phyloP scores from a whole-genome alignment of 2,797 vertebrate genomes.

The Malacoctenus gilli region DNA sequence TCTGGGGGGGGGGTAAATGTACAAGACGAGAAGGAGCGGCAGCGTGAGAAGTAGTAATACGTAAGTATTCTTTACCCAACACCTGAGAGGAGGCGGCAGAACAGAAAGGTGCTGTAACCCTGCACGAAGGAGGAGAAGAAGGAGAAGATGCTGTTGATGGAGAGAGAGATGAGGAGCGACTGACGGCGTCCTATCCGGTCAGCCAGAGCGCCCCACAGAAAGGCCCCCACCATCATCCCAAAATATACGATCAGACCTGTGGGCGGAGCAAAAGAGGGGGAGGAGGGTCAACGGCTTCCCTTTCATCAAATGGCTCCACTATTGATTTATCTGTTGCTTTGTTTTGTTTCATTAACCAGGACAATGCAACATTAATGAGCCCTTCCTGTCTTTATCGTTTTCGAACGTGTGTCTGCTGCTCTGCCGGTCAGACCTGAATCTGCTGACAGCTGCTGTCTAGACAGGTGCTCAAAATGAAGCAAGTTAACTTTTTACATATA shows the following conservation, averaged over 20 bases:
- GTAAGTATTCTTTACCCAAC: slow-evolving; percentile 83
- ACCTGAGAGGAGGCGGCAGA: slow-evolving; percentile 95
- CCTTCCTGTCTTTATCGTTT: too few species aligned
- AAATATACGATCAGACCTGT: slow-evolving; percentile 97
- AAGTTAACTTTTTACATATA: too few species aligned
- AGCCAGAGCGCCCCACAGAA: slow-evolving; percentile 95
- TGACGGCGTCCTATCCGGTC: slow-evolving; percentile 94
- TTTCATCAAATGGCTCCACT: not conserved
- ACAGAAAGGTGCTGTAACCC: slow-evolving; percentile 96
- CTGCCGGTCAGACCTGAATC: too few species aligned
- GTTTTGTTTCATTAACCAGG: not conserved
- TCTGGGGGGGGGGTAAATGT: not conserved
- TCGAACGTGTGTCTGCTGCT: too few species aligned
- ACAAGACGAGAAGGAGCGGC: too few species aligned
- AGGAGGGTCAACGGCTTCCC: not conserved
- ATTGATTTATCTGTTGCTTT: not conserved
- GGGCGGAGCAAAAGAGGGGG: slow-evolving; percentile 12
- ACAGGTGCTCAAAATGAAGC: too few species aligned
- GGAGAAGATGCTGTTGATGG: slow-evolving; percentile 97
- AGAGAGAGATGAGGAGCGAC: slow-evolving; percentile 96
- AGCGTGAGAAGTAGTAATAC: too few species aligned
- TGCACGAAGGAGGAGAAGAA: slow-evolving; percentile 99
- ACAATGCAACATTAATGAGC: slow-evolving; percentile 5
- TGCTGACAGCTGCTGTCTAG: slow-evolving; percentile 10
- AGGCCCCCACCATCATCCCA: slow-evolving; percentile 98